Evolutionary conservation across 2,888 invertebrate species (phyloP).

Genomic region (Atethmia centrago): DNA sequence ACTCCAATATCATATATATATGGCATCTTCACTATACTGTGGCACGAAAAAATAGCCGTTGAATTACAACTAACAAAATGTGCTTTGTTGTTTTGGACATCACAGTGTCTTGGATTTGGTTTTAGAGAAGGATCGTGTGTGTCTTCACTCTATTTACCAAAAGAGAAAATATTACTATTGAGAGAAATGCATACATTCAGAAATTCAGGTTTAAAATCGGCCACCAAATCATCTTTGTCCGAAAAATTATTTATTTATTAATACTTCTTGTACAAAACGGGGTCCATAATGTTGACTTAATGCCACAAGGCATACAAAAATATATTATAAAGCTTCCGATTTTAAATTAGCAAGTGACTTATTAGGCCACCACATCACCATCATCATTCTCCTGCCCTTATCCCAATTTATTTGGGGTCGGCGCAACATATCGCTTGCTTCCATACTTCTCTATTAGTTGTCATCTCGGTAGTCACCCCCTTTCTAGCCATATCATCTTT

Average conservation of each 20-base stretch:
- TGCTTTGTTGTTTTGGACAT: slow-evolving; percentile 44
- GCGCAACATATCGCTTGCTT: too few species aligned
- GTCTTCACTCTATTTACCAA: too few species aligned
- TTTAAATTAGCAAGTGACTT: neutral
- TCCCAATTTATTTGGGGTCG: too few species aligned
- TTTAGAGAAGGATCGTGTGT: neutral
- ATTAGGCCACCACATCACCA: slow-evolving; percentile 4
- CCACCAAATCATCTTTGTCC: neutral
- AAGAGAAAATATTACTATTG: neutral
- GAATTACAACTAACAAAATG: slow-evolving; percentile 31
- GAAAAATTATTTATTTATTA: neutral
- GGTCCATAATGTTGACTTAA: neutral
- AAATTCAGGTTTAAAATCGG: neutral
- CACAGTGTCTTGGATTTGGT: neutral
- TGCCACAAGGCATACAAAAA: neutral
- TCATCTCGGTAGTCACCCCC: too few species aligned
- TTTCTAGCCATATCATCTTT: too few species aligned
- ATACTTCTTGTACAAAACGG: neutral
- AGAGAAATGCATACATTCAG: neutral
- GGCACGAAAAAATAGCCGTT: slow-evolving; percentile 52
- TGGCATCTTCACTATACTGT: slow-evolving; percentile 64
- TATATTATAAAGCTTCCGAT: neutral
- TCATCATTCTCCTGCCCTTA: too few species aligned
- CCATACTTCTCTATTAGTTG: too few species aligned
- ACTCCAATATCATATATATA: slow-evolving; percentile 77